These are phyloP conservation scores for Lepus americanus DNA, from an alignment of 2,113 vertebrate genomes.

Conservation along the genomic window DNA sequence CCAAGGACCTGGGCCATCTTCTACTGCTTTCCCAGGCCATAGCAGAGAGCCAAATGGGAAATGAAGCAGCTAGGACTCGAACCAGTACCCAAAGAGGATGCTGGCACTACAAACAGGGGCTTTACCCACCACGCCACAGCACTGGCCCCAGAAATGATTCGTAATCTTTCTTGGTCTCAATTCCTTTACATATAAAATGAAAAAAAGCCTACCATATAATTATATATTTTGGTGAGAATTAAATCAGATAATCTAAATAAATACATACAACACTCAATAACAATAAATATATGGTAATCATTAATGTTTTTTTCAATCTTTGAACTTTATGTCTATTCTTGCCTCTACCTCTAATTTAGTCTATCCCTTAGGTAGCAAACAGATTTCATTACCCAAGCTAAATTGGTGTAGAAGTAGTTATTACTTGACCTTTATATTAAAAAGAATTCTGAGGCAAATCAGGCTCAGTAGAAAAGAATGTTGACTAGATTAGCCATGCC, in stretches of 20 bases:
- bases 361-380: neutral
- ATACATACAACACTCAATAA: neutral
- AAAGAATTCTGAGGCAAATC: neutral
- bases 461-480: neutral
- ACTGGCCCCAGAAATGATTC: neutral
- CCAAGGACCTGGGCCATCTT: no score
- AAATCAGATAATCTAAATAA: neutral
- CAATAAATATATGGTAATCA: neutral
- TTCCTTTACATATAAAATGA: neutral
- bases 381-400: neutral
- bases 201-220: neutral
- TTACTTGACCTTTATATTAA: neutral
- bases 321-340: neutral
- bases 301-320: neutral
- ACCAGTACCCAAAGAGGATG: no score
- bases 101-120: no score
- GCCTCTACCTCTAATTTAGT: neutral
- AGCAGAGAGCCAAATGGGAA: no score
- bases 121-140: no score
- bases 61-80: no score
- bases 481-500: neutral
- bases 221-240: conserved; percentile 28
- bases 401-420: neutral
- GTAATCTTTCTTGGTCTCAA: neutral
- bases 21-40: no score